Percentiles rank a stretch among this genome's conserved stretches.
These are phyloP conservation scores for Synergus laeviventris DNA, from an alignment of 2,888 invertebrate species.

Conservation along the genomic window DNA sequence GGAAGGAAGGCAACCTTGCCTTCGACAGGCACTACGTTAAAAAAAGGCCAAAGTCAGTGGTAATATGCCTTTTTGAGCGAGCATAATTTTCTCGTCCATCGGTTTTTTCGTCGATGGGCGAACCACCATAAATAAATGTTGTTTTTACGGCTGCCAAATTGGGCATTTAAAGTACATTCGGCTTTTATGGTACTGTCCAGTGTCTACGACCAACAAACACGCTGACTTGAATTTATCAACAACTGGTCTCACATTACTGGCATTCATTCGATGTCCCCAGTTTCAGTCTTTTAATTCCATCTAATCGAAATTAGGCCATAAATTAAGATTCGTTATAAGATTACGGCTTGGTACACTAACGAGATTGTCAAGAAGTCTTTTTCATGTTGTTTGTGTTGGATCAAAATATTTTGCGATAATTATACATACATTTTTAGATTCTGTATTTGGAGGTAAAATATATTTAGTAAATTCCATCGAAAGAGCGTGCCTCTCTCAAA, in stretches of 20 bases:
- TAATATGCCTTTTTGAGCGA: slow-evolving; percentile 64
- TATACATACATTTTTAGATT: neutral
- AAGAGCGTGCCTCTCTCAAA: slow-evolving; percentile 53
- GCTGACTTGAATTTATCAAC: slow-evolving; percentile 23
- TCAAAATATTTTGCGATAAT: too few species aligned
- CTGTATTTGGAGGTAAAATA: neutral
- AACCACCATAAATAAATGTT: slow-evolving; percentile 75
- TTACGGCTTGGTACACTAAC: neutral
- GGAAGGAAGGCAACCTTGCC: slow-evolving; percentile 45
- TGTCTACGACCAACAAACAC: slow-evolving; percentile 51
- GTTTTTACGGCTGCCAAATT: slow-evolving; percentile 76
- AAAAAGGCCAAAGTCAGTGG: slow-evolving; percentile 52
- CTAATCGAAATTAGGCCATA: slow-evolving; percentile 9
- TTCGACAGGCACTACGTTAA: slow-evolving; percentile 36
- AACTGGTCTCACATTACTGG: slow-evolving; percentile 18
- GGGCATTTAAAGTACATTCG: slow-evolving; percentile 73
- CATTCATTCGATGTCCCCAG: neutral
- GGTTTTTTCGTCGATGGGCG: slow-evolving; percentile 67
- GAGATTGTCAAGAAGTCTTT: neutral
- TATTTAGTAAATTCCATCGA: neutral
- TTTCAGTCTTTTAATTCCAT: neutral
- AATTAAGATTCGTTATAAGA: slow-evolving; percentile 14
- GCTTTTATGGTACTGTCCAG: slow-evolving; percentile 64
- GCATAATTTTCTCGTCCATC: slow-evolving; percentile 69
- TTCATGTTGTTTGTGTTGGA: neutral